Base-by-base conservation (phyloP, 2,797 vertebrate genomes). In the Acanthurus tractus region DNA sequence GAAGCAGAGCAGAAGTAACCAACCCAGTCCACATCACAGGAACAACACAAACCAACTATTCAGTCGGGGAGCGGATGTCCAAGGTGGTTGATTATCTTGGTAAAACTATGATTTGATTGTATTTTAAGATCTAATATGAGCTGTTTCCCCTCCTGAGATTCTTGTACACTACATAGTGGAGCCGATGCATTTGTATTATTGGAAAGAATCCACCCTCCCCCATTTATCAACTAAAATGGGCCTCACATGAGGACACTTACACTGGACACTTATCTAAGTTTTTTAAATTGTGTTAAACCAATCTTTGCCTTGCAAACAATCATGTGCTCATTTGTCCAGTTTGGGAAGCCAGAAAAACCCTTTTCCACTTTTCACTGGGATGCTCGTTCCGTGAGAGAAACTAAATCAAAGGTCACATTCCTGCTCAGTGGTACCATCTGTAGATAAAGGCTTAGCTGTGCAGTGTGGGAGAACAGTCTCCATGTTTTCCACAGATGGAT, bases 401-500 rank as follows among this genome's bases (percentile, higher is more conserved):
- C 82, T 79, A 78, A 95, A 94, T 94, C 91, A 94, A 95, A 95
- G 94, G 94, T 95, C 93, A 94, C 91, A 94, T 95, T 94, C 93
- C 90, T 91, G 86, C 91, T 93, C 87, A 87, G 91, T 88, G 84
- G 90, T 94, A 93, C 93, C 94, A 95, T 95, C 94, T 96, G 94
- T 89, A 95, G 93, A 94, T 95, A 94, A 94, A 93, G 90, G 86
- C 88, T 81, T 87, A 89, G 88, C 90, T 89, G 88, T 93, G 89
- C 90, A 87, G 90, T 89, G 86, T 89, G 90, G 82, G 86, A 92
- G 92, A 94, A 92, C 90, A 91, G 90, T 89, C 90, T 91, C 91
- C 90, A 88, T 92, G 91, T 92, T 95, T 93, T 94, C 93, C 94
- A 93, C 95, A 95, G 95, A 96, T 95, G 95, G 94, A 95, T 88